phyloP scores from a whole-genome alignment of 2,797 vertebrate genomes.

The Avahi laniger region DNA sequence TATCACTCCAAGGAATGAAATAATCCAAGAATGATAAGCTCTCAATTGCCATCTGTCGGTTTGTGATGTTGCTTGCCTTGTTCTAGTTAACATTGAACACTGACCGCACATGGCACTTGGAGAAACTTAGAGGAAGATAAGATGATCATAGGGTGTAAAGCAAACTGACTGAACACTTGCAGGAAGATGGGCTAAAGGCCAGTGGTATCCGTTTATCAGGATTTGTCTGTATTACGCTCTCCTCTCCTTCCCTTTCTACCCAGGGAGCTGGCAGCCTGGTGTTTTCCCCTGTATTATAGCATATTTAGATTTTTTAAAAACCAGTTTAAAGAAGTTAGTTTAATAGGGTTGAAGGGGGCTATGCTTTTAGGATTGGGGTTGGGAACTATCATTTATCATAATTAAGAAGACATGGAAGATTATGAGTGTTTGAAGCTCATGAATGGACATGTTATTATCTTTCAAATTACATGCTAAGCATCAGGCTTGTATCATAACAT shows the following conservation, averaged over 20 bases:
- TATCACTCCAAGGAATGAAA: conserved; percentile 58
- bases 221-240: conserved; percentile 11
- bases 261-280: not conserved
- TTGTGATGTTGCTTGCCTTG: conserved; percentile 41
- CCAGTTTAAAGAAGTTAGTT: not conserved
- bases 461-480: not conserved
- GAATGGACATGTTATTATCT: not conserved
- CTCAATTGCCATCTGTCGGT: conserved; percentile 65
- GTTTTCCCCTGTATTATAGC: not conserved
- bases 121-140: conserved; percentile 59
- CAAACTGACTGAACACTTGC: conserved; percentile 26
- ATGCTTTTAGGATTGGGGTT: not conserved
- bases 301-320: conserved; percentile 5
- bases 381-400: not conserved
- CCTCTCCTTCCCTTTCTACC: not conserved
- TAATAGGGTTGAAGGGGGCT: not conserved
- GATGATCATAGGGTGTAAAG: conserved; percentile 49
- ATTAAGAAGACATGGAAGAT: not conserved
- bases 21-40: conserved; percentile 66
- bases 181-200: conserved; percentile 38
- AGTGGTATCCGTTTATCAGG: conserved; percentile 29
- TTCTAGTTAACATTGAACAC: conserved; percentile 51
- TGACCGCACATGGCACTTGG: conserved; percentile 43
- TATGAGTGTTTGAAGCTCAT: conserved; percentile 28
- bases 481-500: not conserved